Conservation (phyloP, 2,113 vertebrate genomes). For the Campylorhamphus procurvoides region DNA sequence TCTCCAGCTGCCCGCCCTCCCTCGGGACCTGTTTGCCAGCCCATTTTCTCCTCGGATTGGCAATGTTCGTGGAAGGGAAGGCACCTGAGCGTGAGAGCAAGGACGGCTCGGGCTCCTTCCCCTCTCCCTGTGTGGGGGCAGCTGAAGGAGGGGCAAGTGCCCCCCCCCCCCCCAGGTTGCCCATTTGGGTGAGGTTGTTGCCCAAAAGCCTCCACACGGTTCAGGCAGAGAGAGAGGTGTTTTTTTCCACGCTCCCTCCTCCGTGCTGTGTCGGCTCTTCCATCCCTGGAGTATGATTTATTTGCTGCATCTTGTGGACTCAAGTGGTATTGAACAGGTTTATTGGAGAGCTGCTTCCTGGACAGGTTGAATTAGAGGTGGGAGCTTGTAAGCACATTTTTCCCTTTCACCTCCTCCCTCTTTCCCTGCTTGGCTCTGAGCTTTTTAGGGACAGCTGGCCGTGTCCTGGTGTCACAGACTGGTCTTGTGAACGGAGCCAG, state of each 20-base stretch:
- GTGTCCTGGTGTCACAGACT: neutral
- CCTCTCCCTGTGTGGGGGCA: neutral
- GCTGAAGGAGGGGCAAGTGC: neutral
- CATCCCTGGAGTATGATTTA: neutral
- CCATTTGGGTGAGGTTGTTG: neutral
- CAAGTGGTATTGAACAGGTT: neutral
- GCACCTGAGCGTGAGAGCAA: neutral
- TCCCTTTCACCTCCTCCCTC: neutral
- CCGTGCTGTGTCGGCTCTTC: neutral
- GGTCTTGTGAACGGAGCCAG: neutral
- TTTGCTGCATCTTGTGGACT: neutral
- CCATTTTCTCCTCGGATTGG: neutral
- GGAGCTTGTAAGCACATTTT: neutral
- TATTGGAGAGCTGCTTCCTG: neutral
- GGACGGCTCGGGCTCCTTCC: neutral
- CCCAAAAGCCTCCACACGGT: accelerated
- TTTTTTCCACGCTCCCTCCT: accelerated
- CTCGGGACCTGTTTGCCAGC: neutral
- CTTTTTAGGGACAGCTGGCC: neutral
- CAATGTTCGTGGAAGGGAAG: neutral
- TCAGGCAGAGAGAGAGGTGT: too few relatives aligned
- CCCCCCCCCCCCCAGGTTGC: too few relatives aligned
- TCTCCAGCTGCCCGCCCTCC: neutral
- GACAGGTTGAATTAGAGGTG: neutral
- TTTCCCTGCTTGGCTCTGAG: neutral